phyloP scores from a whole-genome alignment of 2,888 invertebrate species.

The Acleris cristana region DNA sequence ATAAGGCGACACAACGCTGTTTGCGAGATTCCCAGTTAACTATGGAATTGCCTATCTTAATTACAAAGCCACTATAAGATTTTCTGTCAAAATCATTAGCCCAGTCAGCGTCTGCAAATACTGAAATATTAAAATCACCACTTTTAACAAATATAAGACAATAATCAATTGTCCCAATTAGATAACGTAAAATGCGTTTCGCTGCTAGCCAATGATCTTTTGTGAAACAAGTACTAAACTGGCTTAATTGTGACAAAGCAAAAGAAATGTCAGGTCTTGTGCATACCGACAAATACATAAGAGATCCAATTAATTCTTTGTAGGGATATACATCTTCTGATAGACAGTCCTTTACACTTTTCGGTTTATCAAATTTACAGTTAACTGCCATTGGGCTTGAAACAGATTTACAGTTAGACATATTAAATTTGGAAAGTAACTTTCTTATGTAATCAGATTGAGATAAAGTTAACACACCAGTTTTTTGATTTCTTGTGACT shows the following conservation, averaged over 20 bases:
- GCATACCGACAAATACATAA: constrained; percentile 40
- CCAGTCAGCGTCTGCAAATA: constrained; percentile 5
- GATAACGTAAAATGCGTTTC: not conserved
- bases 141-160: not conserved
- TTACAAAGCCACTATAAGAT: not conserved
- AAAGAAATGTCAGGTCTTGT: constrained; percentile 41
- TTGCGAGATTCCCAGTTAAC: constrained; percentile 1
- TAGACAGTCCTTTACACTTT: not conserved
- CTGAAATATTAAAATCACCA: not conserved
- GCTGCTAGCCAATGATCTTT: not conserved
- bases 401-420: constrained; percentile 36
- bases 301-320: constrained; percentile 13
- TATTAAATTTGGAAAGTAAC: not conserved
- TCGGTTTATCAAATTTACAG: constrained; percentile 21
- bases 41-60: not conserved
- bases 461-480: not conserved
- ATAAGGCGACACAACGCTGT: not conserved
- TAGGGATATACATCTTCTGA: constrained; percentile 13
- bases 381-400: constrained; percentile 34
- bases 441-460: not conserved
- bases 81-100: constrained; percentile 1
- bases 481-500: not conserved
- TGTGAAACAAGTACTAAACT: constrained; percentile 38
- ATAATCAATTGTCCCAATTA: not conserved
- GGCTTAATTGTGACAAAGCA: constrained; percentile 37